These are phyloP conservation scores for Plotosus lineatus DNA, from an alignment of 2,113 vertebrate species.

Conservation along the genomic window DNA sequence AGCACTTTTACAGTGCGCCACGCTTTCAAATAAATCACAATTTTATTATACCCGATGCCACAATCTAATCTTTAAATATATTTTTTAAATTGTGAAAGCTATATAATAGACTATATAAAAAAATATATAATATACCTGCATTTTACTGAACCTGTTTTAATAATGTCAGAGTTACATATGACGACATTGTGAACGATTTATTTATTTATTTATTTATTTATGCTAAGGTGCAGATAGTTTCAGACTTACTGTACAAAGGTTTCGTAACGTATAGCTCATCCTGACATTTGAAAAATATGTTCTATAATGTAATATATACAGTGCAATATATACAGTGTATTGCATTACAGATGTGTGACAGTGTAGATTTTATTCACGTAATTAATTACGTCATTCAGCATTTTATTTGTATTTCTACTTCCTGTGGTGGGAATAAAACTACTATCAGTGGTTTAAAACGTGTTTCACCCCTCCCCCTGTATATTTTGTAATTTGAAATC, in stretches of 20 bases:
- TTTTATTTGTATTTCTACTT: neutral
- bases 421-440: neutral
- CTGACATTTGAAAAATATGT: neutral
- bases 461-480: no score
- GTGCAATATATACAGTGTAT: neutral
- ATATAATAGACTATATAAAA: no score
- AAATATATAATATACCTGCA: no score
- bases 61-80: neutral
- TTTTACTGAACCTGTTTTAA: neutral
- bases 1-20: neutral
- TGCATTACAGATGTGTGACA: neutral
- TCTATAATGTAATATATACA: no score
- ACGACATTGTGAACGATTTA: no score
- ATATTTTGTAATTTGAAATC: constrained; percentile 13
- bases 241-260: neutral
- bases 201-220: neutral
- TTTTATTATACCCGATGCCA: neutral
- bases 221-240: neutral
- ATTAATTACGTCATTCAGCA: neutral
- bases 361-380: neutral
- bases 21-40: neutral
- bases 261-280: neutral
- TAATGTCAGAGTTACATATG: neutral
- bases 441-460: neutral
- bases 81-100: neutral